phyloP scores from a whole-genome alignment of 2,113 vertebrate species.

The Ammospiza caudacuta region DNA sequence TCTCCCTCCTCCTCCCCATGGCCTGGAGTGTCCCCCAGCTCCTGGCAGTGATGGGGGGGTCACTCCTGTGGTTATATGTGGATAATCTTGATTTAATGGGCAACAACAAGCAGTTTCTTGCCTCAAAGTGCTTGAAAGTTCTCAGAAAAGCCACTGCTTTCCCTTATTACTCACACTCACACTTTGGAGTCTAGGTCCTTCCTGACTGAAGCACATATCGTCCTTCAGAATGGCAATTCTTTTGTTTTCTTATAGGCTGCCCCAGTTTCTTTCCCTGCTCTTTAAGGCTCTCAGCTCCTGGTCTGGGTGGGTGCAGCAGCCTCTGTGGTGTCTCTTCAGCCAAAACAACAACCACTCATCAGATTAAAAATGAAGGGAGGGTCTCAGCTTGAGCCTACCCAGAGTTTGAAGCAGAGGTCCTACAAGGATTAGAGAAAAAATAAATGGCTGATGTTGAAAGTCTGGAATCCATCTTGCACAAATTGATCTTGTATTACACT shows the following conservation, averaged over 20 bases:
- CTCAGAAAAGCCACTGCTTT: neutral
- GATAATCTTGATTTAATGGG: slow-evolving; percentile 9
- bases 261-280: neutral
- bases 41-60: neutral
- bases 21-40: slow-evolving; percentile 13
- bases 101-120: neutral
- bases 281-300: neutral
- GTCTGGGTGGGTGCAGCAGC: neutral
- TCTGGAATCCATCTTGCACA: neutral
- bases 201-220: accelerated
- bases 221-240: neutral
- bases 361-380: neutral
- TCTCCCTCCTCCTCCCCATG: neutral
- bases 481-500: neutral
- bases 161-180: accelerated
- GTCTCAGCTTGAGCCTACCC: neutral
- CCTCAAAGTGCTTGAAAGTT: neutral
- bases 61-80: slow-evolving; percentile 11
- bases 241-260: neutral
- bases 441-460: neutral
- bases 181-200: neutral
- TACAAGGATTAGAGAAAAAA: neutral
- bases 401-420: neutral
- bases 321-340: neutral
- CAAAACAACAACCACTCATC: neutral